Evolutionary conservation across 2,113 vertebrate genomes (phyloP), one percentile per base, ranked within the genome.

Genomic region (Pipa parva): DNA sequence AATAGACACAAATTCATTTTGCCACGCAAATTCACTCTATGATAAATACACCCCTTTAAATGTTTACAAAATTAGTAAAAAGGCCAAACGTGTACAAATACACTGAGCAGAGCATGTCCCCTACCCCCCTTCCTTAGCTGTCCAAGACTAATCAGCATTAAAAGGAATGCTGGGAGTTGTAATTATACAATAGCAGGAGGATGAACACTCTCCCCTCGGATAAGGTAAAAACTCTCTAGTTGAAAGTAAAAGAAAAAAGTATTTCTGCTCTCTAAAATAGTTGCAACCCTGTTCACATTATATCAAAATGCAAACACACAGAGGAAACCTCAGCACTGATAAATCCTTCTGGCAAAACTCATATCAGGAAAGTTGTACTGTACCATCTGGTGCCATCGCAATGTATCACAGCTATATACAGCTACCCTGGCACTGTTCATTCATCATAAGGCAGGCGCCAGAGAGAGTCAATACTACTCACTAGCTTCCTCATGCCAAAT

Each of bases 321-420:
- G 66, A 61, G 66, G 66, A 61, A 61, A 70, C 29, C 48, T 70
- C 66, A 46, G 48, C 33, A 59, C 60, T 70, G 66, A 70, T 61
- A 70, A 70, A 70, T 70, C 48, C 66, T 70, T 24, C 46, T 61
- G 46, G 66, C 48, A 70, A 61, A 70, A 54, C 24, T 70, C 57
- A 70, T 70, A 70, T 70, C 66, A 60, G 59, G 37, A 33, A 60
- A 60, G 66, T 70, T 61, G 57, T 61, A 61, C 57, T 70, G 58
- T 70, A 70, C 66, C 66, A 70, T 70, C 66, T 70, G 66, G 66
- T 70, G 48, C 66, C 66, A 70, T 61, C 57, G 66, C 58, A 70
- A 70, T 70, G 66, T 61, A 70, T 70, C 66, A 70, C 58, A 5
- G 57, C 58, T 60, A 61, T 58, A 70, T 37, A 45, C 66, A 70